Evolutionary conservation across 2,888 invertebrate genomes (phyloP), one percentile per base, ranked within the genome.

Genomic region (Catocala nupta): DNA sequence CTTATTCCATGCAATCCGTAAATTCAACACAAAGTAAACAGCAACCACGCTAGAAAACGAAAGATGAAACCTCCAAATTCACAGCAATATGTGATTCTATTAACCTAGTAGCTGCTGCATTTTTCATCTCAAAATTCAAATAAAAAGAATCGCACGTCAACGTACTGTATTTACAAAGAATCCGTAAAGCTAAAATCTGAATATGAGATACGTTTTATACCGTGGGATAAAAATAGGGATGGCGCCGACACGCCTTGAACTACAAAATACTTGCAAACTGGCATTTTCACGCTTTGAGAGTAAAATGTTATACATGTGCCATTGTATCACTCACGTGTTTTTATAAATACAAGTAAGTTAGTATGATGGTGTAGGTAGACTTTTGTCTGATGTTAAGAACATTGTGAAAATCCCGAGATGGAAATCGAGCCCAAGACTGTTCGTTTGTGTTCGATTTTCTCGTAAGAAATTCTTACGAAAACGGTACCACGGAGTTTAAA

Each of bases 151-250:
- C 33, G 36, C 12, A 58, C n/a, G 33, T 49, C 42, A 49, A 49
- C 49, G 16, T 13, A n/a, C 25, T 25, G n/a, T 61, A 34, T 55
- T 25, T 60, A 65, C 52, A 70, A 62, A 68, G 60, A 59, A 8
- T 13, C 13, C 1, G 34, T 47, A 36, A 53, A 13, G 12, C 47
- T 44, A 44, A 45, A 56, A 56, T 34, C 59, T 70, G 68, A 60
- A 70, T 57, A 57, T 70, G 65, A 60, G 54, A 59, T 54, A 52
- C 36, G 57, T 59, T 44, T 59, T 70, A 48, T 43, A 56, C 54
- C 11, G 11, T 45, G 12, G 42, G 25, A 55, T 49, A 13, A 13
- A 56, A 51, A 60, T 45, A 52, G 48, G 55, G 49, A 10, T 49
- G 34, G 5, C 5, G 7, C n/a, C 11, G 5, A 25, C 11, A 8